These are phyloP conservation scores for Globodera rostochiensis DNA, from an alignment of 1,140 invertebrate genomes.

Conservation along the genomic window DNA sequence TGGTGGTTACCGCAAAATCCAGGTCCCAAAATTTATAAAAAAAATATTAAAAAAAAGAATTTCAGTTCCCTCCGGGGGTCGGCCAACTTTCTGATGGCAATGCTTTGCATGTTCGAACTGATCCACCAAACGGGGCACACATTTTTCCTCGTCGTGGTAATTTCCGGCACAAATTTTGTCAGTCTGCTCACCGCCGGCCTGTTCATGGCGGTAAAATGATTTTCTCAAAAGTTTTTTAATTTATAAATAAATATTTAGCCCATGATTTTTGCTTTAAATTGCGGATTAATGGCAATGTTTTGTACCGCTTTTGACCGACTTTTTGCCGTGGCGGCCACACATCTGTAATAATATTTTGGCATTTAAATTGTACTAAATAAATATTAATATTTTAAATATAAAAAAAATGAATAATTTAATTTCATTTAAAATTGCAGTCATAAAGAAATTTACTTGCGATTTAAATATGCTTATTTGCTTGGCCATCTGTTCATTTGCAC, in stretches of 20 bases:
- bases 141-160: slow-evolving; percentile 14
- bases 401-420: too few relatives aligned
- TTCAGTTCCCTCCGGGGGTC: slow-evolving; percentile 16
- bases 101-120: slow-evolving; percentile 18
- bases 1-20: slow-evolving; percentile 2
- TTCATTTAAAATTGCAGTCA: neutral
- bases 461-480: slow-evolving; percentile 18
- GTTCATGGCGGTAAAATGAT: neutral
- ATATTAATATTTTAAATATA: too few relatives aligned
- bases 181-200: slow-evolving; percentile 7
- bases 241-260: neutral
- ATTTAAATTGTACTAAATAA: too few relatives aligned
- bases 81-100: slow-evolving; percentile 14
- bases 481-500: neutral
- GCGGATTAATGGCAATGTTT: neutral
- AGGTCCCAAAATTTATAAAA: neutral
- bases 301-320: neutral
- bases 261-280: neutral
- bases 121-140: slow-evolving; percentile 16
- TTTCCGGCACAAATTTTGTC: slow-evolving; percentile 24
- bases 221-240: neutral
- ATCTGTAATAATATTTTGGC: neutral
- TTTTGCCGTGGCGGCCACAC: neutral
- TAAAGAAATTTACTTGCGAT: neutral
- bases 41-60: neutral